Evolutionary conservation across 2,888 invertebrate genomes (phyloP).

Genomic region (Neocrepidodera transversa): DNA sequence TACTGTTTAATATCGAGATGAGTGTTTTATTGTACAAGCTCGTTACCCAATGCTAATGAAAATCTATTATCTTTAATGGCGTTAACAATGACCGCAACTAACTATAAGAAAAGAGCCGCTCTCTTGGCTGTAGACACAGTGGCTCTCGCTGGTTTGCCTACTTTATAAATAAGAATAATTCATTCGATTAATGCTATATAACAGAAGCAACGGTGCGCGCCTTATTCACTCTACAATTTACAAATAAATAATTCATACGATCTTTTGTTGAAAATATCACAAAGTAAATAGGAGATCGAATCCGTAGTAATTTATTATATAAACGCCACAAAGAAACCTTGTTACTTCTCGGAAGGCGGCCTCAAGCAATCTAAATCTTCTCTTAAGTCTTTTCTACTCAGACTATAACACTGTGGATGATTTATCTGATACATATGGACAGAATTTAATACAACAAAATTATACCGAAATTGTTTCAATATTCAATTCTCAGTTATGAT

Average conservation of each 20-base stretch:
- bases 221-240: constrained; percentile 13
- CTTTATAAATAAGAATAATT: constrained; percentile 15
- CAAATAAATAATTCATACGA: constrained; percentile 26
- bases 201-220: not conserved
- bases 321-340: constrained; percentile 57
- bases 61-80: not conserved
- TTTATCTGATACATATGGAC: no score
- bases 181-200: constrained; percentile 5
- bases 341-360: constrained; percentile 57
- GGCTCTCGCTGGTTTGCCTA: not conserved
- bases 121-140: not conserved
- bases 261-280: constrained; percentile 27
- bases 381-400: constrained; percentile 11
- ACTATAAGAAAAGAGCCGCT: not conserved
- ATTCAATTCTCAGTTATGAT: no score
- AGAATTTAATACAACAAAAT: no score
- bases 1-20: no score
- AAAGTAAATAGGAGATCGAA: constrained; percentile 34
- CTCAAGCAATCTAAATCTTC: constrained; percentile 43
- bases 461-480: no score
- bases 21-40: no score
- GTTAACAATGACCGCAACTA: not conserved
- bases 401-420: not conserved
- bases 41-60: not conserved
- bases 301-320: constrained; percentile 46